phyloP scores from a whole-genome alignment of 2,888 invertebrate species.

The Matsumyia berberina region DNA sequence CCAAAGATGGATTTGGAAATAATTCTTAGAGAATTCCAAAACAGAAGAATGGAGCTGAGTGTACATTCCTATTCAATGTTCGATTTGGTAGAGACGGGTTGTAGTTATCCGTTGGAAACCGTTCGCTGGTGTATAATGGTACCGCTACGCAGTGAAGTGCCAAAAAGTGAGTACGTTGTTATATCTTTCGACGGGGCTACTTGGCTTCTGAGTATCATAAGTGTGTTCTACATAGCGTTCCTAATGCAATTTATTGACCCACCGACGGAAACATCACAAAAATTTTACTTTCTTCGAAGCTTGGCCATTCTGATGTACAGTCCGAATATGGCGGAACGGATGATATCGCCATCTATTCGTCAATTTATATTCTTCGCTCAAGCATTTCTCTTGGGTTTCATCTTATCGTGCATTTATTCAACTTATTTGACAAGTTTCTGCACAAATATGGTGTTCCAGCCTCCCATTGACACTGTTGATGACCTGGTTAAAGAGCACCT shows the following conservation, averaged over 20 bases:
- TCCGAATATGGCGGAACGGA: conserved; percentile 79
- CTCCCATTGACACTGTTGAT: conserved; percentile 79
- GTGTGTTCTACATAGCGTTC: conserved; percentile 80
- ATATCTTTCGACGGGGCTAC: conserved; percentile 81
- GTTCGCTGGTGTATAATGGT: conserved; percentile 81
- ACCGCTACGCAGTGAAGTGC: conserved; percentile 81
- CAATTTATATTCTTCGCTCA: conserved; percentile 79
- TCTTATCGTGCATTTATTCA: conserved; percentile 80
- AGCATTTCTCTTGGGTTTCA: conserved; percentile 80
- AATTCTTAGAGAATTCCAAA: conserved; percentile 37
- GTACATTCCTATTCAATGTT: conserved; percentile 58
- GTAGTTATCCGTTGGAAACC: conserved; percentile 80
- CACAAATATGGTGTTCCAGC: conserved; percentile 81
- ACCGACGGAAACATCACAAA: conserved; percentile 61
- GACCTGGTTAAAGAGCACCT: conserved; percentile 79
- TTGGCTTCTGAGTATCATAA: conserved; percentile 78
- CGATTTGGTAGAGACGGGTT: conserved; percentile 47
- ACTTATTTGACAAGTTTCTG: conserved; percentile 81
- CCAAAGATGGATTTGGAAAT: conserved; percentile 34
- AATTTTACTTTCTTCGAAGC: conserved; percentile 79
- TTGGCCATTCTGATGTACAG: conserved; percentile 80
- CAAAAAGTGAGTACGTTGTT: conserved; percentile 81
- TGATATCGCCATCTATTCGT: conserved; percentile 77
- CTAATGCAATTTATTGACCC: conserved; percentile 79
- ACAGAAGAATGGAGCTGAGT: conserved; percentile 26